Evolutionary conservation across 2,797 vertebrate genomes (phyloP), one percentile per base, ranked within the genome.

Genomic region (Leucoraja ocellata): DNA sequence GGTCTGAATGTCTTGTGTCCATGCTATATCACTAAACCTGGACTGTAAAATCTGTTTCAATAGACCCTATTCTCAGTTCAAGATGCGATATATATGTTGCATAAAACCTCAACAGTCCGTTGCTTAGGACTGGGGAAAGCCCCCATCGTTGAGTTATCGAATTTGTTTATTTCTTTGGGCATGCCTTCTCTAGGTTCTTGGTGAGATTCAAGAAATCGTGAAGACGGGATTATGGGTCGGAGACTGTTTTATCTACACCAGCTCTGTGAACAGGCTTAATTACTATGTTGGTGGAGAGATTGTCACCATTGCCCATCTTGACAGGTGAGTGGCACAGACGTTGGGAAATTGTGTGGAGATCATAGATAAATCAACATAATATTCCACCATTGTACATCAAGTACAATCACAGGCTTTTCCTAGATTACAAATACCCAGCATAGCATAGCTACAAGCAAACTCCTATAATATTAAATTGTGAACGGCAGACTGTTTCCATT

Each of bases 211-310:
- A 95, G 99, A 99, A 96, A 98, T 99, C 78, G 99, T 99, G 93
- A 99, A 98, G 96, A 99, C 99, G 4, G 99, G 99, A 2, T 96
- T 99, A 83, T 99, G 99, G 99, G 99, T 99, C 0, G 99, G 99
- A 1, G 99, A 99, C 95, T 99, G 99, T 95, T 99, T 99, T 95
- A 99, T 99, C 96, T 99, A 99, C 95, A 99, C 99, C 95, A 99
- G 98, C 96, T 99, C 99, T 94, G 99, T 99, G 94, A 99, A 99
- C 97, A 97, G 99, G 95, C 97, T 99, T 93, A 99, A 99, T 96
- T 99, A 99, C 94, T 99, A 97, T 0, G 99, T 99, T 8, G 99
- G 99, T 95, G 99, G 99, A 96, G 99, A 99, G 96, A 99, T 99
- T 90, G 99, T 99, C 95, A 99, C 99, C 39, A 99, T 99, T 94